phyloP scores from a whole-genome alignment of 2,113 vertebrate species.

The Bubo blakistoni region DNA sequence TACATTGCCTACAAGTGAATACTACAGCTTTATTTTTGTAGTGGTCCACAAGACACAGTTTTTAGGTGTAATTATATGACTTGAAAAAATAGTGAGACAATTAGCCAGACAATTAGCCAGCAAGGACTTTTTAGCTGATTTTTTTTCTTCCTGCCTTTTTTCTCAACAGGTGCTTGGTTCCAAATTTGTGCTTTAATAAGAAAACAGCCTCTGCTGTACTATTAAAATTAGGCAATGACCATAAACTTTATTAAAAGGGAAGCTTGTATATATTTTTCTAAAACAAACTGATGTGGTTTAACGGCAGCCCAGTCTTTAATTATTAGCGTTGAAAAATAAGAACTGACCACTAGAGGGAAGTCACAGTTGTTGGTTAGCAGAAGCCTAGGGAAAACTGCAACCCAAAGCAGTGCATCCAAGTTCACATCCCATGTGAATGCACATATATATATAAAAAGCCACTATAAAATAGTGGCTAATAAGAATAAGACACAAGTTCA shows the following conservation, averaged over 20 bases:
- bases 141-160: background rate
- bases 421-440: background rate
- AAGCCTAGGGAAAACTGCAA: background rate
- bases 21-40: background rate
- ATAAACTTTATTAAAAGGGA: background rate
- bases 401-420: no score
- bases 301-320: background rate
- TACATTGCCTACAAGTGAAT: background rate
- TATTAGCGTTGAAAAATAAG: background rate
- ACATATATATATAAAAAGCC: background rate
- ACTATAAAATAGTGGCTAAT: background rate
- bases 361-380: background rate
- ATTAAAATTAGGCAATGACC: background rate
- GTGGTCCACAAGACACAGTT: background rate
- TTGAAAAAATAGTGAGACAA: background rate
- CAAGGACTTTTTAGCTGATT: background rate
- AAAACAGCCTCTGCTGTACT: background rate
- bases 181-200: background rate
- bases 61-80: background rate
- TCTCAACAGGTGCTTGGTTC: background rate
- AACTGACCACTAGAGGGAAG: slow-evolving; percentile 17
- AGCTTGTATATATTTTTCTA: background rate
- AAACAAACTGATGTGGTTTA: background rate
- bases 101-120: background rate
- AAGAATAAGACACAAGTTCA: background rate